A percentile compares a stretch with the other conserved stretches of the same genome.
These are phyloP conservation scores for Sarcophaga rosellei DNA, from an alignment of 2,888 invertebrate genomes.

Conservation along the genomic window DNA sequence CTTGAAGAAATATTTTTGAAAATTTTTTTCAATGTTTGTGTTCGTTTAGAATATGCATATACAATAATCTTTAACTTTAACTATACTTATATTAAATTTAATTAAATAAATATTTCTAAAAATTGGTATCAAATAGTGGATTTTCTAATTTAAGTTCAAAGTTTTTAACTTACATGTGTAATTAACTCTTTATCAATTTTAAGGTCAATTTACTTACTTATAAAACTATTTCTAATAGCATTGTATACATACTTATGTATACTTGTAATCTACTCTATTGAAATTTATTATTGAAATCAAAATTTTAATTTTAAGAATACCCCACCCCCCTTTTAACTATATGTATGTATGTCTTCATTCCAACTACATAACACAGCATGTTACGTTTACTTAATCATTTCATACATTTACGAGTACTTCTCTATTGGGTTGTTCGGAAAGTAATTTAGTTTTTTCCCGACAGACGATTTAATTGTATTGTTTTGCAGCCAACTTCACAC, in stretches of 20 bases:
- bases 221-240: conserved; percentile 5
- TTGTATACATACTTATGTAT: neutral
- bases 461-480: too few species aligned
- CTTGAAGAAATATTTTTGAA: neutral
- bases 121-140: conserved; percentile 29
- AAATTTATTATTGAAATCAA: too few species aligned
- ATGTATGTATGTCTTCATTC: too few species aligned
- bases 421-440: too few species aligned
- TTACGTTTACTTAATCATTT: neutral
- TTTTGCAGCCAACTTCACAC: too few species aligned
- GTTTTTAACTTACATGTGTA: neutral
- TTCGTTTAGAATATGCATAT: conserved; percentile 29
- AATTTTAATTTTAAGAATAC: too few species aligned
- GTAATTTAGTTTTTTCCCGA: too few species aligned
- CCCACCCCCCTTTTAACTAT: too few species aligned
- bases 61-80: neutral
- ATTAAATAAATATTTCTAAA: neutral
- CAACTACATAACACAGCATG: too few species aligned
- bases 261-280: too few species aligned
- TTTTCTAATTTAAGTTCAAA: neutral
- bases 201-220: conserved; percentile 40
- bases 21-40: conserved; percentile 5
- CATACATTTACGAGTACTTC: neutral
- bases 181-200: conserved; percentile 13
- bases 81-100: neutral